Evolutionary conservation across 2,888 invertebrate species (phyloP).

Genomic region (Polia nebulosa): DNA sequence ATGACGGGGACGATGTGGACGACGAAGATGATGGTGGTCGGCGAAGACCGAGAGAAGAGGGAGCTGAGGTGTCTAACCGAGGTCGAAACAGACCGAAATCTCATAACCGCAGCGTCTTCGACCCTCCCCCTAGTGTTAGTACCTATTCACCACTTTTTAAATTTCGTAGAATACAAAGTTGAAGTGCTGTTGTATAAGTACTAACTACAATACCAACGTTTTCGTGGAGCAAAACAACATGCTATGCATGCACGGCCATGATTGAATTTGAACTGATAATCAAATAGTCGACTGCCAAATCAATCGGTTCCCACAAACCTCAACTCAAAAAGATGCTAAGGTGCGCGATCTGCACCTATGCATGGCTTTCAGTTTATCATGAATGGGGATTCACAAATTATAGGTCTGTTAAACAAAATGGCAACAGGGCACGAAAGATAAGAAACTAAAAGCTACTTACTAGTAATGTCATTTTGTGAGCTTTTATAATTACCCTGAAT

Average conservation of each 20-base stretch:
- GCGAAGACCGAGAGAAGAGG: not conserved
- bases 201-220: not conserved
- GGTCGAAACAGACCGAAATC: not conserved
- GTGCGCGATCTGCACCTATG: too few species aligned
- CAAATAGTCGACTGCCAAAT: not conserved
- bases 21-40: not conserved
- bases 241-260: not conserved
- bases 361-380: too few species aligned
- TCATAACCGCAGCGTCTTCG: constrained; percentile 34
- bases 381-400: too few species aligned
- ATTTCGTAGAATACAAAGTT: not conserved
- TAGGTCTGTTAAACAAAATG: too few species aligned
- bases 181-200: not conserved
- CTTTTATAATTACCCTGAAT: not conserved
- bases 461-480: not conserved
- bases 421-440: too few species aligned
- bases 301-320: not conserved
- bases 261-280: not conserved
- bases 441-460: too few species aligned
- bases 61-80: not conserved
- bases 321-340: not conserved
- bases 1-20: constrained; percentile 2
- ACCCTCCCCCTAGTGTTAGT: constrained; percentile 52
- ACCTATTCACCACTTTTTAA: constrained; percentile 1
- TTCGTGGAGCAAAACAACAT: not conserved